Evolutionary conservation across 37 sponge, comb jelly and placozoan species (phyloP).

Genomic region (Beroe ovata): DNA sequence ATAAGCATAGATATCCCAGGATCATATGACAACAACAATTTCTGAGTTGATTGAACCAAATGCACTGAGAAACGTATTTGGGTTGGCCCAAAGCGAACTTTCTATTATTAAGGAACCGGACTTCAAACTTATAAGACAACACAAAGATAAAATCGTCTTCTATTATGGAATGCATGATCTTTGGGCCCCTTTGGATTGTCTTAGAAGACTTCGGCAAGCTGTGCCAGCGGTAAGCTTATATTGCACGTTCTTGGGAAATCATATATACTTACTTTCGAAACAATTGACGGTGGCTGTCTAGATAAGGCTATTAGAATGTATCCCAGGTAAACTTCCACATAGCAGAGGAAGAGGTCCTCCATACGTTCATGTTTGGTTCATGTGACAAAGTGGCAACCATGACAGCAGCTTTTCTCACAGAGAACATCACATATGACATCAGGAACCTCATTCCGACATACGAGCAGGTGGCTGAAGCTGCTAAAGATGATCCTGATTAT

Average conservation of each 20-base stretch:
- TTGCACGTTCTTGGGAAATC: no score
- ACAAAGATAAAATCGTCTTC: slow-evolving; percentile 43
- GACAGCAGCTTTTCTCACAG: slow-evolving; percentile 29
- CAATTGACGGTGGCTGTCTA: no score
- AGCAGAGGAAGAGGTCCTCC: slow-evolving; percentile 22
- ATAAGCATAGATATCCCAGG: no score
- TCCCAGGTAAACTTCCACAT: slow-evolving; percentile 56
- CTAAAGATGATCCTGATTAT: slow-evolving; percentile 15
- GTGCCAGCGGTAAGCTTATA: slow-evolving; percentile 49
- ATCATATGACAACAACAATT: slow-evolving; percentile 27
- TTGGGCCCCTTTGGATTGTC: slow-evolving; percentile 51
- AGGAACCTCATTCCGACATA: slow-evolving; percentile 12
- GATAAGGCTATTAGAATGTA: no score
- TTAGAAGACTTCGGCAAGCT: slow-evolving; percentile 19
- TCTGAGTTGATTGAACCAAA: slow-evolving; percentile 40
- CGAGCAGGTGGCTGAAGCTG: slow-evolving; percentile 45
- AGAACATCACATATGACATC: slow-evolving; percentile 9
- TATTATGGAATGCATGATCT: slow-evolving; percentile 61
- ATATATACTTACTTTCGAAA: no score
- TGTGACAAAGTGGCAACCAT: slow-evolving; percentile 26
- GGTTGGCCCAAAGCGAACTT: slow-evolving; percentile 15
- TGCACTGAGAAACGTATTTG: slow-evolving; percentile 45
- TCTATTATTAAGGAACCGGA: slow-evolving; percentile 20
- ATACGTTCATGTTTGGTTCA: slow-evolving; percentile 55
- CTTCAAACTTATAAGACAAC: slow-evolving; percentile 33